Percentiles rank a stretch among this genome's conserved stretches.
Conservation (phyloP, 92 coral and sea anemone species). For the Desmophyllum pertusum region DNA sequence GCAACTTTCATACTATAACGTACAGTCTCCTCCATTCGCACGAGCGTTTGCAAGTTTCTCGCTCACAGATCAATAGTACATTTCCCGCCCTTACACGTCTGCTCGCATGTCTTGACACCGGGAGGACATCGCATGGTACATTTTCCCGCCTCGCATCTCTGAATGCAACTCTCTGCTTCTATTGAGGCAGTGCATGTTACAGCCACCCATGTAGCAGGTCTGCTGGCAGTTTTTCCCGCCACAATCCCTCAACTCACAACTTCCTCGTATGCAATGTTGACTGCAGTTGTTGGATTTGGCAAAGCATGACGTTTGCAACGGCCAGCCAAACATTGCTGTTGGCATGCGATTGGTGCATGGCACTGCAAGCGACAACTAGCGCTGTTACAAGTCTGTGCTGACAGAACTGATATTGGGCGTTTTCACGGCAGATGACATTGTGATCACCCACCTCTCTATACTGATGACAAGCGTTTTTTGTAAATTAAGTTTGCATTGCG, state of each 20-base stretch:
- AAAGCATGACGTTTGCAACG: slow-evolving; percentile 50
- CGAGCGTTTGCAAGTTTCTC: slow-evolving; percentile 43
- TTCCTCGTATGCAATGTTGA: slow-evolving; percentile 60
- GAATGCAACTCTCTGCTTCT: slow-evolving; percentile 44
- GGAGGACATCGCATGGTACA: slow-evolving; percentile 68
- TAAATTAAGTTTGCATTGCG: slow-evolving; percentile 50
- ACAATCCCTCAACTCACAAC: slow-evolving; percentile 62
- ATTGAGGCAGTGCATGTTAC: slow-evolving; percentile 61
- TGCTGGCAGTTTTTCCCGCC: slow-evolving; percentile 44
- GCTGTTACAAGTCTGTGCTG: slow-evolving; percentile 62
- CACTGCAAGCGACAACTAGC: slow-evolving; percentile 56
- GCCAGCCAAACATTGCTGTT: slow-evolving; percentile 61
- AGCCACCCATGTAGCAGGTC: slow-evolving; percentile 56
- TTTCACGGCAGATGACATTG: slow-evolving; percentile 35
- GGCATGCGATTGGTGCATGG: slow-evolving; percentile 39
- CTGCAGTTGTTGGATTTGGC: slow-evolving; percentile 55
- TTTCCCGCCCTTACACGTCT: slow-evolving; percentile 62
- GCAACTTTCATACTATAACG: slow-evolving; percentile 15
- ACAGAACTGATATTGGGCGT: slow-evolving; percentile 23
- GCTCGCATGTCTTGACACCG: slow-evolving; percentile 57
- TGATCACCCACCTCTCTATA: slow-evolving; percentile 53
- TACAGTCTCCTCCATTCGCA: slow-evolving; percentile 55
- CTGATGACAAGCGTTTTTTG: slow-evolving; percentile 54
- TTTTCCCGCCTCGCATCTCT: slow-evolving; percentile 64
- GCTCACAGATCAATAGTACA: slow-evolving; percentile 57